These are phyloP conservation scores for Anthrax anthrax DNA, from an alignment of 2,888 invertebrate species.

Conservation along the genomic window DNA sequence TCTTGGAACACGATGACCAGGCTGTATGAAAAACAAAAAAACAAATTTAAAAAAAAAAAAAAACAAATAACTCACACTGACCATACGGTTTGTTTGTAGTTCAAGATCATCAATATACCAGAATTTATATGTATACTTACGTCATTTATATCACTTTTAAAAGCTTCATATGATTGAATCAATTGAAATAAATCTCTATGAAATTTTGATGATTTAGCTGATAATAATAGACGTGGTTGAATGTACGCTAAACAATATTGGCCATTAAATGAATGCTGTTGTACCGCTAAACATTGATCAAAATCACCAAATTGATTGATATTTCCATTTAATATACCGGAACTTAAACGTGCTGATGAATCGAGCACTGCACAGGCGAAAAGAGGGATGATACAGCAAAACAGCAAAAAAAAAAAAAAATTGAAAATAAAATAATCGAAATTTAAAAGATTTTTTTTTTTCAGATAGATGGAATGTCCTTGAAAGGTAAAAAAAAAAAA, in stretches of 20 bases:
- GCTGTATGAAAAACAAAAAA: conserved; percentile 30
- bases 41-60: not conserved
- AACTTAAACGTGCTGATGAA: conserved; percentile 48
- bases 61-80: not conserved
- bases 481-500: no score
- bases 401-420: no score
- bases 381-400: no score
- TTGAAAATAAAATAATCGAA: no score
- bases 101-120: no score
- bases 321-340: conserved; percentile 49
- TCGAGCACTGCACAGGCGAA: conserved; percentile 52
- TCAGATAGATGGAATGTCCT: no score
- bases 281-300: conserved; percentile 26
- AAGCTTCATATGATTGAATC: conserved; percentile 47
- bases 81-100: no score
- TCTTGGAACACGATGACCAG: conserved; percentile 54
- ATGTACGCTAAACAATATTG: conserved; percentile 52
- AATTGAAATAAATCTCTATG: conserved; percentile 19
- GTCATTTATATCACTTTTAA: conserved; percentile 49
- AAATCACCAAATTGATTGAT: conserved; percentile 50
- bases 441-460: no score
- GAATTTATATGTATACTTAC: conserved; percentile 36
- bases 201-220: not conserved
- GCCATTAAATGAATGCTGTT: conserved; percentile 24
- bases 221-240: conserved; percentile 29